Percentiles rank a stretch among this genome's conserved stretches.
phyloP scores from a whole-genome alignment of 2,888 invertebrate species.

The Platypus cylindrus region DNA sequence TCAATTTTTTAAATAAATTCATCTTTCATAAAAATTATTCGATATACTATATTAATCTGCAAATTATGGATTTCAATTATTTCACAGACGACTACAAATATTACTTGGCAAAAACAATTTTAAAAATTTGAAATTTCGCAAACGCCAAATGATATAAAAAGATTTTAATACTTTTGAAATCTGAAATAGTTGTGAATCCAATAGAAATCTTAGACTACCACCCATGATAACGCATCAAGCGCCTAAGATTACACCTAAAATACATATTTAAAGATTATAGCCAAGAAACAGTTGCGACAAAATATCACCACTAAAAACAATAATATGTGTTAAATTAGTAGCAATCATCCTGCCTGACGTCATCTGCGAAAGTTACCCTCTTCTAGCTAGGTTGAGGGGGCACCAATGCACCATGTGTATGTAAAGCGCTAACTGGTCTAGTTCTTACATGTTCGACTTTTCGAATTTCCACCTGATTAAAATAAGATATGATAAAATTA shows the following conservation, averaged over 20 bases:
- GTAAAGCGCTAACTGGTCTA: constrained; percentile 37
- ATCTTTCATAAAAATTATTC: no score
- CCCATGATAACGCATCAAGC: no score
- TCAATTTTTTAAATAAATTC: no score
- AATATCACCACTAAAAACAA: no score
- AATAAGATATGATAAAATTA: constrained; percentile 1
- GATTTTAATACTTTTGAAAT: no score
- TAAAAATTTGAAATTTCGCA: no score
- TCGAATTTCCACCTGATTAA: constrained; percentile 24
- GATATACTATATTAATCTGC: no score
- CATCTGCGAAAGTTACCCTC: constrained; percentile 37
- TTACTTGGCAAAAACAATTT: constrained; percentile 6
- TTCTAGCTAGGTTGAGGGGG: constrained; percentile 47
- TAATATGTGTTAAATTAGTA: constrained; percentile 2
- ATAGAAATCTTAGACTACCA: no score
- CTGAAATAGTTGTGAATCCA: no score
- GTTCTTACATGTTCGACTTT: constrained; percentile 27
- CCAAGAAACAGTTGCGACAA: constrained; percentile 10
- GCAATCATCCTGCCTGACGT: constrained; percentile 25
- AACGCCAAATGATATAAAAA: neutral
- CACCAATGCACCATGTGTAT: constrained; percentile 42
- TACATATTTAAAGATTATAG: constrained; percentile 4
- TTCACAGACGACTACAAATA: constrained; percentile 12
- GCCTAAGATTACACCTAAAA: no score
- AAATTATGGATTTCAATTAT: neutral